Evolutionary conservation across 2,888 invertebrate species (phyloP), one percentile per base, ranked within the genome.

Genomic region (Acleris emargana): DNA sequence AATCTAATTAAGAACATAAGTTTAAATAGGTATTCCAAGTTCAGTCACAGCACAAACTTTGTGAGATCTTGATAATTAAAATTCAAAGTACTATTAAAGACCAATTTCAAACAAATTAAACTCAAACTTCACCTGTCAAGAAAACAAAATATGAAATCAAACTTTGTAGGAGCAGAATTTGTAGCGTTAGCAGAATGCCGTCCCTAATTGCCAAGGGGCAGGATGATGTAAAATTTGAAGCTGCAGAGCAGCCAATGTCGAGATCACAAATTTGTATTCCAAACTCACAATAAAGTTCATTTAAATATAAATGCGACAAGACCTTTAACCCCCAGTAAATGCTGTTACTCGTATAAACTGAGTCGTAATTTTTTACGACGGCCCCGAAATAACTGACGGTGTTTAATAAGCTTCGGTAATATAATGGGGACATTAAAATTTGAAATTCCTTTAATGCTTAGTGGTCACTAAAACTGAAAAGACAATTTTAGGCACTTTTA

Each of bases 271-370:
- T 88, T 88, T 86, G 88, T 89, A 88, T 89, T 89, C 88, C 83
- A 78, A 79, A 73, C 84, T 86, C 87, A 87, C 84, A 88, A 88
- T 87, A 84, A 86, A 86, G 81, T 85, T 87, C 82, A 89, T 89
- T 89, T 89, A 88, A 88, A 89, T 89, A 88, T 88, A 89, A 88
- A 88, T 86, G 87, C 84, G 87, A 86, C 86, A 86, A 84, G 86
- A 83, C 83, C 86, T 84, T 81, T 81, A 61, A 79, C 79, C 81
- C 45, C 80, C 75, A 77, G 86, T 84, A 82, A 86, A 84, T 78
- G 86, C 75, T 85, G 84, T 82, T 81, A 80, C 79, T 84, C 75
- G 80, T 79, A 83, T 84, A 82, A 84, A 84, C 78, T 77, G 73
- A 70, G 79, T 81, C 84, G 82, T 85, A 80, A 83, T 87, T 86